Base-by-base conservation (phyloP, 2,797 vertebrate genomes). In the Limnodromus scolopaceus region DNA sequence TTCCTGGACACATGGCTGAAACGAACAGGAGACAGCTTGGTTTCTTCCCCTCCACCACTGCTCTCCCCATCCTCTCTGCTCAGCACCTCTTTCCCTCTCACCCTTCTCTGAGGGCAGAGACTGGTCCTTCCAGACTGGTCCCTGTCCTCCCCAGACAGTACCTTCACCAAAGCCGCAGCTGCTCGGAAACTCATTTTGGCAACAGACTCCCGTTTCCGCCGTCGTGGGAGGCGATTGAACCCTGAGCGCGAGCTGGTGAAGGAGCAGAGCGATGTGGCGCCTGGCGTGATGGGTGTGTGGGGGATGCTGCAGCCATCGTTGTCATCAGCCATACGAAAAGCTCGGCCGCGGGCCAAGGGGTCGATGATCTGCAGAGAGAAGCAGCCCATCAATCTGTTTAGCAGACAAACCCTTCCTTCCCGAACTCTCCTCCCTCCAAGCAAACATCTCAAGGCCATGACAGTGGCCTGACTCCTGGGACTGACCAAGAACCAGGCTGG, bases 101-200 rank as follows among this genome's bases (percentile, higher is more conserved):
- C 20, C 38, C 24, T 6, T 28, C 6, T 15, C 16, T 14, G 48
- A 41, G 65, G 43, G 20, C 86, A 58, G 25, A 27, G 63, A n/a
- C n/a, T n/a, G n/a, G n/a, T n/a, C n/a, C n/a, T n/a, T n/a, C 34
- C 39, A 6, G n/a, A 11, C 36, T 6, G 6, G 22, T 38, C 32
- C 16, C 20, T 30, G 34, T 79, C 46, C 68, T 18, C 17, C 7
- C 13, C 65, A 17, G 80, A 30, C 86, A 27, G 41, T 94, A 99
- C 99, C 99, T 99, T 99, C 97, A 99, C 98, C 51, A 99, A 95
- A 0, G 99, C 99, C 0, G 99, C 99, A 0, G 99, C 99, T 0
- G 99, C 99, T 82, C 99, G 98, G 95, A 99, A 99, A 74, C 99
- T 99, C 99, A 99, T 99, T 86, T 99, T 99, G 53, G 99, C 99